Percentiles rank a stretch among this genome's conserved stretches.
phyloP scores from a whole-genome alignment of 2,113 vertebrate genomes.

The Pelecanoides urinatrix region DNA sequence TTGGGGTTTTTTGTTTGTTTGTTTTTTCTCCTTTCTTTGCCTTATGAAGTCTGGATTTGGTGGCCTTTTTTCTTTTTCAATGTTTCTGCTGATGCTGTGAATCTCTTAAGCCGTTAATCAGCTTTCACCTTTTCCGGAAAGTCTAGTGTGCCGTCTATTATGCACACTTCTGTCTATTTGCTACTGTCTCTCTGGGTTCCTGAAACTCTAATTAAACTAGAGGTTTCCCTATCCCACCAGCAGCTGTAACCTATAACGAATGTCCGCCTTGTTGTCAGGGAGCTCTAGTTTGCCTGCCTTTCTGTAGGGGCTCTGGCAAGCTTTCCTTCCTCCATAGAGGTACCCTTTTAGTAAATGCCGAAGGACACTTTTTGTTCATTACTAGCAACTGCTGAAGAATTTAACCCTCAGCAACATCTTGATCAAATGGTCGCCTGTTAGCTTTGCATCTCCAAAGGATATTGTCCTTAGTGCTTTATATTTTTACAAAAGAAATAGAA shows the following conservation, averaged over 20 bases:
- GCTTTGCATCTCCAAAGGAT: background rate
- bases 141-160: background rate
- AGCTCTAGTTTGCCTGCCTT: constrained; percentile 21
- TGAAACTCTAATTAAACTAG: constrained; percentile 5
- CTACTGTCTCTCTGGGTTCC: background rate
- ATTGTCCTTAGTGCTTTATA: background rate
- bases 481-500: background rate
- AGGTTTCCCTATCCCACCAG: background rate
- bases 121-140: constrained; percentile 12
- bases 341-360: constrained; percentile 70
- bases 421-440: background rate
- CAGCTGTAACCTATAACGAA: constrained; percentile 42
- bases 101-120: background rate
- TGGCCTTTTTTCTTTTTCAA: background rate
- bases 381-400: background rate
- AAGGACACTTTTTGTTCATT: constrained; percentile 58
- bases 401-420: constrained; percentile 31
- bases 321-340: constrained; percentile 57
- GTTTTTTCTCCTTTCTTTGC: background rate
- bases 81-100: background rate
- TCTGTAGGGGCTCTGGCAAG: constrained; percentile 39
- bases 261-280: constrained; percentile 28
- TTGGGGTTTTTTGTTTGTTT: background rate
- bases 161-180: background rate
- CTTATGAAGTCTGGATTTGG: background rate